Evolutionary conservation across 2,797 vertebrate genomes (phyloP).

Genomic region (Dryobates pubescens): DNA sequence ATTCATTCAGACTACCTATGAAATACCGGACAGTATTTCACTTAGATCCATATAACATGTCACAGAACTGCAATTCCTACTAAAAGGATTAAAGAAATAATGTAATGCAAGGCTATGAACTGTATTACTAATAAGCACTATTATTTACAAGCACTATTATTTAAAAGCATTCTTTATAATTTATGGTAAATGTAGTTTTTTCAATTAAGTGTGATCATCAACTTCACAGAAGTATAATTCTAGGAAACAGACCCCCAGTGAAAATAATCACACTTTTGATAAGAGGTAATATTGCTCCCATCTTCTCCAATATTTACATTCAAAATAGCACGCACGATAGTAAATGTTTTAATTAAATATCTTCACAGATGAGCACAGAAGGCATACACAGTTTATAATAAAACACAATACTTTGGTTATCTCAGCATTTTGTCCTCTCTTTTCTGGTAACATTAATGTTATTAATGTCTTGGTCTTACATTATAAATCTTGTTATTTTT

Average conservation of each 20-base stretch:
- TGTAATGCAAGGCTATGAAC: background rate
- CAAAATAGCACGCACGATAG: background rate
- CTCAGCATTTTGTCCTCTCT: background rate
- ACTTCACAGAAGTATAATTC: background rate
- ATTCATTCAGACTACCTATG: background rate
- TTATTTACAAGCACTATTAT: background rate
- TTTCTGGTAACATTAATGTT: background rate
- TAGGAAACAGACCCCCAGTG: background rate
- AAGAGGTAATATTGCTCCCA: background rate
- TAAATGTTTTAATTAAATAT: background rate
- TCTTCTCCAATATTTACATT: background rate
- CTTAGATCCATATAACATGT: background rate
- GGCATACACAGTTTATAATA: too few species aligned
- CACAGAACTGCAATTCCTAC: background rate
- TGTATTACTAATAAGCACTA: background rate
- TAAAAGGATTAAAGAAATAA: background rate
- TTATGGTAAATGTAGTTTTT: background rate
- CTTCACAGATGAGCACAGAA: background rate
- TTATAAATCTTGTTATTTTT: background rate
- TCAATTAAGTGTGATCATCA: background rate
- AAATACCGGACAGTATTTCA: background rate
- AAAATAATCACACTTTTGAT: background rate
- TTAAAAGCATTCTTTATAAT: conserved; percentile 17
- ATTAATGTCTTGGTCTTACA: background rate
- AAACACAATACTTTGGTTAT: too few species aligned